phyloP scores from a whole-genome alignment of 2,113 vertebrate species.

The Brachirus orientalis region DNA sequence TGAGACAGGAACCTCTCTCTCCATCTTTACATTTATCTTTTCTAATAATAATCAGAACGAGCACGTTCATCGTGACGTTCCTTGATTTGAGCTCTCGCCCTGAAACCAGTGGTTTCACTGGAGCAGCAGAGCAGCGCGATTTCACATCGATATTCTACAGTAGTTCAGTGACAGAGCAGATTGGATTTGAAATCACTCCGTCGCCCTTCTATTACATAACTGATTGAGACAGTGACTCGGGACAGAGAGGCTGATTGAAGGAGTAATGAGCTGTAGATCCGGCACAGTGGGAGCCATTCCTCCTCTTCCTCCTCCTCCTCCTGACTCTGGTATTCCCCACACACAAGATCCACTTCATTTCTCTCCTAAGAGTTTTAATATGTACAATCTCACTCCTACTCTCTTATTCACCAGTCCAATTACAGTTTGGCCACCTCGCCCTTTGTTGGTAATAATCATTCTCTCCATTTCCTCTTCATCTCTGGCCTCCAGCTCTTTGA shows the following conservation, averaged over 20 bases:
- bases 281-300: constrained; percentile 24
- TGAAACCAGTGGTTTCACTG: constrained; percentile 5
- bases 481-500: constrained; percentile 21
- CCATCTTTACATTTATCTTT: constrained; percentile 14
- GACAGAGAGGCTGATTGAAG: constrained; percentile 53
- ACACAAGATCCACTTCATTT: constrained; percentile 39
- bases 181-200: constrained; percentile 13
- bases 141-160: not conserved
- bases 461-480: constrained; percentile 30
- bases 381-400: constrained; percentile 34
- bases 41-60: constrained; percentile 9
- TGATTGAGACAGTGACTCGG: constrained; percentile 21
- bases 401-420: constrained; percentile 48
- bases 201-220: constrained; percentile 7
- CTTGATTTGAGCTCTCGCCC: constrained; percentile 10
- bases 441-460: constrained; percentile 43
- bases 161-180: constrained; percentile 34
- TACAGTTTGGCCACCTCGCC: constrained; percentile 45
- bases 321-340: constrained; percentile 21
- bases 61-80: constrained; percentile 21
- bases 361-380: constrained; percentile 53
- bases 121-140: constrained; percentile 21
- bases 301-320: constrained; percentile 11
- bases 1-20: not conserved
- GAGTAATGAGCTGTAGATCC: constrained; percentile 57